Base-by-base conservation (phyloP, 2,888 invertebrate species). In the Germaria angustata region DNA sequence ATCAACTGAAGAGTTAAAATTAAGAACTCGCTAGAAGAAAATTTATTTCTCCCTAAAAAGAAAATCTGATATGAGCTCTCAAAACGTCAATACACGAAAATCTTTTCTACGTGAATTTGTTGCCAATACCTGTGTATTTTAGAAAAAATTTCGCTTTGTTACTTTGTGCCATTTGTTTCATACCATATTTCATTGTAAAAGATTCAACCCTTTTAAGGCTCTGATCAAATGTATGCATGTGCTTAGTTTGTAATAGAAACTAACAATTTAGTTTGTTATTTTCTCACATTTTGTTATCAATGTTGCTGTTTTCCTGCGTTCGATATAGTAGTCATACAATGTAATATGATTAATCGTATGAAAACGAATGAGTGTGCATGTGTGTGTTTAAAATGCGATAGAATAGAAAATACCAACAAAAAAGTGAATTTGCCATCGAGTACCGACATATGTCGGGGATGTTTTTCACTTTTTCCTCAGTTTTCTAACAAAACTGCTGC, bases 391-490 rank as follows among this genome's bases (percentile, higher is more conserved):
- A 22, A 65, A 49, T 28, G 6, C 49, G 15, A 59, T 68, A 22
- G 41, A 68, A 46, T 2, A 13, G 5, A 28, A 28, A 55, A 41
- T 6, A 49, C 39, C 57, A 57, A 57, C 55, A 80, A 57, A 9
- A 63, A 75, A 63, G n/a, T 49, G 57, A 75, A 66, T 75, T 80
- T 69, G 49, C 75, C 63, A 39, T 71, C 32, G 57, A 65, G 49
- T 65, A 76, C 34, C 71, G 46, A 77, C 72, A 72, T 81, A 73
- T 81, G 72, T 72, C 77, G 55, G 77, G 77, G 77, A 68, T 77
- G 81, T 76, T 81, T 81, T 77, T 28, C 28, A 28, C 24, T 28
- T 44, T 15, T 57, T 32, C 20, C 6, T 39, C 2, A 46, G 1
- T 59, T 39, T 41, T 24, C 15, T 36, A 69, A 24, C 34, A 49